Conservation (phyloP, 2,113 vertebrate genomes). For the Cheilinus undulatus region DNA sequence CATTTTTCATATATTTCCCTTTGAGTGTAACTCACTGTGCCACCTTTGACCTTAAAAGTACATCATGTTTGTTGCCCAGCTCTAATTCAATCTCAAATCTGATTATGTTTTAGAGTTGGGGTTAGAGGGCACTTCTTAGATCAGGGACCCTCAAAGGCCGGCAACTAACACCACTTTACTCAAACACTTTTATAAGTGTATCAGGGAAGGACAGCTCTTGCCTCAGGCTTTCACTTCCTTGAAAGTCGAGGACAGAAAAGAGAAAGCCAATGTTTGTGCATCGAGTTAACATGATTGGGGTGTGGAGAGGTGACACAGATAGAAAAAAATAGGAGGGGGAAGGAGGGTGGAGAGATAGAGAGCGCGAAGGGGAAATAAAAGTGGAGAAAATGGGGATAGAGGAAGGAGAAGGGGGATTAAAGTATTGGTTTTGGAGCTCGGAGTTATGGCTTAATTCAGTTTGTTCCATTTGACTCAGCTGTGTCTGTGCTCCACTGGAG, state of each 20-base stretch:
- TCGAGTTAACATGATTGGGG: constrained; percentile 49
- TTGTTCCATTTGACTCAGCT: constrained; percentile 78
- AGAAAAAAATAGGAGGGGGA: not conserved
- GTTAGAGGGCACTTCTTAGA: constrained; percentile 56
- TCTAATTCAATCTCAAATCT: constrained; percentile 46
- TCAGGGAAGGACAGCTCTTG: constrained; percentile 37
- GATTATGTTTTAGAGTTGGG: constrained; percentile 40
- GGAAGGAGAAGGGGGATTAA: constrained; percentile 1
- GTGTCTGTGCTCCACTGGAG: constrained; percentile 76
- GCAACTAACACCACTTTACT: constrained; percentile 37
- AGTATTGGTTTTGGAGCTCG: constrained; percentile 66
- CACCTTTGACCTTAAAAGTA: not conserved
- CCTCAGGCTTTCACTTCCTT: constrained; percentile 51
- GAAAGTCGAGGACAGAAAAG: constrained; percentile 39
- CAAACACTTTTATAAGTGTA: constrained; percentile 48
- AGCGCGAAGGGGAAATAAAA: constrained; percentile 31
- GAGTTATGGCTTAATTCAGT: constrained; percentile 79
- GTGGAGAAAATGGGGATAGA: constrained; percentile 38
- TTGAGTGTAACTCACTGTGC: not conserved
- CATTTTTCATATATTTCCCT: not conserved
- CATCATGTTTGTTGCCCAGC: constrained; percentile 7
- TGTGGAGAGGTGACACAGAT: constrained; percentile 30
- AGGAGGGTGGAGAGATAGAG: constrained; percentile 11
- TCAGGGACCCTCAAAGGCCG: constrained; percentile 17
- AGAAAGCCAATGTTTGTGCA: constrained; percentile 40